Evolutionary conservation across 2,888 invertebrate genomes (phyloP), one percentile per base, ranked within the genome.

Genomic region (Mythimna vitellina): DNA sequence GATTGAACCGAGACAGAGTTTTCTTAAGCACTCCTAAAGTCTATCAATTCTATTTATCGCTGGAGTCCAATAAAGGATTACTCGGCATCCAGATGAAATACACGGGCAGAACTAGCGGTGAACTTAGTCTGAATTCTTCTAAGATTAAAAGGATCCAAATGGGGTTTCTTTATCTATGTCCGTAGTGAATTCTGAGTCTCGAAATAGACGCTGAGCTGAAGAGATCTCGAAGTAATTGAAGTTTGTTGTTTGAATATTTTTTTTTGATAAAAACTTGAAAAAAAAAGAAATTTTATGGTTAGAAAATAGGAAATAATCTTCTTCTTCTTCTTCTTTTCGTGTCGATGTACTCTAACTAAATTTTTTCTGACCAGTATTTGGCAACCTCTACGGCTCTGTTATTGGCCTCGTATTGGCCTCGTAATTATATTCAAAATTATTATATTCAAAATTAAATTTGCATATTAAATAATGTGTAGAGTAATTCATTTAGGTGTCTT

Each of bases 11-110:
- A 69, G 60, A 54, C 73, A 46, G 56, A 60, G 71, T 46, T 61
- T 65, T 58, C 73, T 65, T 25, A 57, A 81, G 53, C 65, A 66
- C 72, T 73, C 57, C 12, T 64, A 70, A 66, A 69, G 61, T 69
- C 78, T 65, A 84, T 81, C 75, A 83, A 84, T 83, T 29, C 71
- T 73, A 71, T 78, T 81, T 81, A 81, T 73, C 62, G 25, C 51
- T 46, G 20, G 62, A 65, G 62, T 76, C 60, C 65, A 78, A 76
- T 81, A 75, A 68, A 65, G 65, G 73, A 73, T 83, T 78, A 84
- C 73, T 72, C 49, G 62, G 53, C 14, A 58, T 65, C 65, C 29
- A 61, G 76, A 73, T 81, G 67, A 84, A 81, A 70, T 76, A 65
- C 67, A 70, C 70, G 25, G n/a, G 14, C 53, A 73, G 61, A 69